Base-by-base conservation (phyloP, 2,888 invertebrate genomes). In the Pseudanteris insignis region DNA sequence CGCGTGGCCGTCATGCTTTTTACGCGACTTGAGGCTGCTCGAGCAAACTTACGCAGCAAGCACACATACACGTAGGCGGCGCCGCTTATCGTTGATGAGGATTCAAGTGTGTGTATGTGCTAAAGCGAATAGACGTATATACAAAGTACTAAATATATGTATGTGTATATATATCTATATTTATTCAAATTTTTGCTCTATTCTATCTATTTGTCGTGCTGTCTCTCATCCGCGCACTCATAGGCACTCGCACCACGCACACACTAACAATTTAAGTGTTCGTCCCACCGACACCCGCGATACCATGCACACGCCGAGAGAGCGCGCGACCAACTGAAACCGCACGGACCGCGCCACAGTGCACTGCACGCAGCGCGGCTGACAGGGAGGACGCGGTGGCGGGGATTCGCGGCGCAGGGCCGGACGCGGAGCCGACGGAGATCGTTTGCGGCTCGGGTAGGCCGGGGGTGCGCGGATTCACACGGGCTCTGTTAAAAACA, bases 1-100 rank as follows among this genome's bases (percentile, higher is more conserved):
- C 73, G 75, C 71, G 76, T 75, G 65, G 76, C 76, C 68, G 75
- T 74, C 76, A 76, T 76, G 67, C 68, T 68, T 69, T 62, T 64
- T 57, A 18, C 43, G 25, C 9, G 36, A 32, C 25, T 32, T 32
- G 24, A 48, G 44, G 54, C 54, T 36, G 47, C 26, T 43, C 65
- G n/a, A n/a, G n/a, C n/a, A n/a, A n/a, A n/a, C n/a, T n/a, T n/a
- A n/a, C n/a, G n/a, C n/a, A n/a, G n/a, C n/a, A n/a, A n/a, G 65
- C 30, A 41, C 48, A 37, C 32, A 47, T 32, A 30, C 46, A 46
- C 46, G 29, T 54, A 46, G 54, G 53, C 53, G 44, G 54, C 37
- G 30, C 37, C 43, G 40, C 34, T 21, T 13, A 30, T 12, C n/a
- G 21, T 8, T 21, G n/a, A n/a, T n/a, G n/a, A n/a, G n/a, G n/a